These are phyloP conservation scores for Popillia japonica DNA, from an alignment of 1,140 invertebrate species.

Conservation along the genomic window DNA sequence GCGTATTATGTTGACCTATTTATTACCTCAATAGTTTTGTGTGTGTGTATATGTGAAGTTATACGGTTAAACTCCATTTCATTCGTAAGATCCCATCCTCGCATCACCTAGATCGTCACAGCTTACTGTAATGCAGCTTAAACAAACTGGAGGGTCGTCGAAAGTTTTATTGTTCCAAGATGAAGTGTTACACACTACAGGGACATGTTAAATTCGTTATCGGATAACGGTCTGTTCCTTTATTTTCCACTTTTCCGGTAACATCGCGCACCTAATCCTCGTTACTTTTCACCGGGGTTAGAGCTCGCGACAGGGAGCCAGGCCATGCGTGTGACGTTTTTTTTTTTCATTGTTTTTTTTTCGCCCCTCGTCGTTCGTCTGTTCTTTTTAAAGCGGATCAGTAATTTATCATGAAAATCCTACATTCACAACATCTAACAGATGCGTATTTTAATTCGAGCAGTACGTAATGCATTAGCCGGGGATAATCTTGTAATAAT, in stretches of 20 bases:
- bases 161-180: neutral
- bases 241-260: neutral
- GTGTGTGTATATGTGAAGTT: neutral
- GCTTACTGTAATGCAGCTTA: too few relatives aligned
- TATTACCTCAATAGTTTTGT: neutral
- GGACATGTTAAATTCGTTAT: slow-evolving; percentile 1
- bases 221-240: neutral
- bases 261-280: neutral
- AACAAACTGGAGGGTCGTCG: neutral
- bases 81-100: neutral
- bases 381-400: slow-evolving; percentile 10
- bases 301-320: neutral
- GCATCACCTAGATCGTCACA: neutral
- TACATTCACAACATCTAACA: neutral
- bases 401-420: neutral
- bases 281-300: neutral
- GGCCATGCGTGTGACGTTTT: neutral
- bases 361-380: neutral
- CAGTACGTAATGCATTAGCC: neutral
- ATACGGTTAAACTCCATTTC: neutral
- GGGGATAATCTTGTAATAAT: too few relatives aligned
- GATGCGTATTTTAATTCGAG: neutral
- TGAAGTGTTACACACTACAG: neutral
- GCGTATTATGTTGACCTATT: neutral
- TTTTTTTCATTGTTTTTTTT: neutral